Percentiles rank a stretch among this genome's conserved stretches.
Conservation (phyloP, 2,888 invertebrate species). For the Tupiocoris notatus region DNA sequence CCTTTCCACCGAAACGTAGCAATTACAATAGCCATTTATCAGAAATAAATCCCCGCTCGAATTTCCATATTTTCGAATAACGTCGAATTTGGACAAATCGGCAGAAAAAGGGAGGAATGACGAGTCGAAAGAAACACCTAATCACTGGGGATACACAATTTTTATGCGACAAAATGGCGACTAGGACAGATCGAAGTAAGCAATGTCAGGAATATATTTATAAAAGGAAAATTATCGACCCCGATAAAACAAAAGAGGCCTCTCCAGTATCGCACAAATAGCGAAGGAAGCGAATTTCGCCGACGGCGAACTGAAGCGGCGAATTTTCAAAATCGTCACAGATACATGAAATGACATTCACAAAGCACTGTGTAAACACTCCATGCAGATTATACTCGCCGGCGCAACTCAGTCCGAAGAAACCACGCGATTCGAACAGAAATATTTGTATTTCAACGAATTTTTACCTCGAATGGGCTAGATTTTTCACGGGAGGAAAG, state of each 20-base stretch:
- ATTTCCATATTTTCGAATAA: too few species aligned
- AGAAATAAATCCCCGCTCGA: too few species aligned
- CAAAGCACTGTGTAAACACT: constrained; percentile 50
- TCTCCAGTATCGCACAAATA: too few species aligned
- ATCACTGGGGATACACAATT: neutral
- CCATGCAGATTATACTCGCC: constrained; percentile 36
- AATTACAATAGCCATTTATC: too few species aligned
- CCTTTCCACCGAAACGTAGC: too few species aligned
- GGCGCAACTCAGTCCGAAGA: constrained; percentile 15
- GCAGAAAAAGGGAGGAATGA: too few species aligned
- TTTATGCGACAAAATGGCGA: constrained; percentile 46
- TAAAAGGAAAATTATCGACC: too few species aligned
- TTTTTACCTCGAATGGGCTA: neutral
- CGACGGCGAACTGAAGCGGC: too few species aligned
- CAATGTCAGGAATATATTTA: constrained; percentile 34
- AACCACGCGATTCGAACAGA: neutral
- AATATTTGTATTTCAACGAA: neutral
- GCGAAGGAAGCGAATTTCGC: too few species aligned
- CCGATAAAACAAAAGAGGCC: too few species aligned
- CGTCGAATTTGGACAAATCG: too few species aligned
- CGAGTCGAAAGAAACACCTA: neutral
- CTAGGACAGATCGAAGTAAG: constrained; percentile 30
- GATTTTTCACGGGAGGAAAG: neutral
- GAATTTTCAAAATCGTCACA: too few species aligned
- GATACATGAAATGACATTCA: constrained; percentile 40